These are phyloP conservation scores for Andrena chrysosceles DNA, from an alignment of 2,888 invertebrate species.

Conservation along the genomic window DNA sequence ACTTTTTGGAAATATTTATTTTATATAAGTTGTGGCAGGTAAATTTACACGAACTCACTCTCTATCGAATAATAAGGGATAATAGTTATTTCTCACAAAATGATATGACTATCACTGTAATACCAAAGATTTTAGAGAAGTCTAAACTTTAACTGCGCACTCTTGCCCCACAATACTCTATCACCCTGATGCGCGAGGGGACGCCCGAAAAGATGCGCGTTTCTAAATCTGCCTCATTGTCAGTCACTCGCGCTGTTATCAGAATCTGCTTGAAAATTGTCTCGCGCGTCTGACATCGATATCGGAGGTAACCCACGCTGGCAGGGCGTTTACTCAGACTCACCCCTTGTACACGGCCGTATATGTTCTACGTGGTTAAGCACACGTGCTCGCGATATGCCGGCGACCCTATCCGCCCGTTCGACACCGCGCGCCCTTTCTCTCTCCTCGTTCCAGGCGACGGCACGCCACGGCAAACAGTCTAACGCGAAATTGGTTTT, in stretches of 20 bases:
- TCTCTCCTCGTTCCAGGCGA: conserved; percentile 33
- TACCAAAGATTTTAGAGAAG: no score
- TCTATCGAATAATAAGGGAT: no score
- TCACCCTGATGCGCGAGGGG: no score
- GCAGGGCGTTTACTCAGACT: conserved; percentile 52
- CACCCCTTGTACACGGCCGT: conserved; percentile 47
- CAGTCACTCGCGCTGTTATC: conserved; percentile 26
- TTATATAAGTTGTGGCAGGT: no score
- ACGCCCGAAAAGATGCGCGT: conserved; percentile 15
- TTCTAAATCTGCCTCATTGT: neutral
- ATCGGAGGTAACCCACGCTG: conserved; percentile 6
- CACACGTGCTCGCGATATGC: conserved; percentile 75
- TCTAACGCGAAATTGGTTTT: conserved; percentile 76
- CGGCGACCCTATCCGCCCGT: conserved; percentile 13
- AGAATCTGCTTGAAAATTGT: conserved; percentile 33
- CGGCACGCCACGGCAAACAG: conserved; percentile 69
- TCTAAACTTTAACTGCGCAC: no score
- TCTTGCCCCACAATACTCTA: no score
- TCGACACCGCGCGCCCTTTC: neutral
- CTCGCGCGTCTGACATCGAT: conserved; percentile 38
- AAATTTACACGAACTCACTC: no score
- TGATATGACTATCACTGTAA: no score
- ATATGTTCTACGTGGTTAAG: conserved; percentile 74
- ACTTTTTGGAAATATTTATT: no score
- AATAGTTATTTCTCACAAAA: no score